A percentile compares a stretch with the other conserved stretches of the same genome.
These are phyloP conservation scores for Amphiduros pacificus DNA, from an alignment of 2,888 invertebrate species.

Conservation along the genomic window DNA sequence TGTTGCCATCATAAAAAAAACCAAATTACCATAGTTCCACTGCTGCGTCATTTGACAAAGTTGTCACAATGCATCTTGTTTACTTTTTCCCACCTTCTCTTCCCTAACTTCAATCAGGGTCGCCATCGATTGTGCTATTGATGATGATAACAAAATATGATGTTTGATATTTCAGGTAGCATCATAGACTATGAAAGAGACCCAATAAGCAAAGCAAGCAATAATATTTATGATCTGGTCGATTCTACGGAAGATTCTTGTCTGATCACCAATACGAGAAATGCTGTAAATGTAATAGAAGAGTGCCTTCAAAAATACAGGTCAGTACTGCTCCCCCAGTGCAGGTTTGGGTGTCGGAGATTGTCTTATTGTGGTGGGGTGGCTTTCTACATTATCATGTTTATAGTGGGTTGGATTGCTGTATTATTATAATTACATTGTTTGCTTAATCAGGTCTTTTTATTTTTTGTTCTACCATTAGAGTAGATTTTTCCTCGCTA, in stretches of 20 bases:
- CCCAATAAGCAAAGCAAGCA: slow-evolving; percentile 51
- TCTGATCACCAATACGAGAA: slow-evolving; percentile 36
- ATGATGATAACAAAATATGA: neutral
- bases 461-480: neutral
- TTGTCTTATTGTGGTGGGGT: no score
- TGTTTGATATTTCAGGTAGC: slow-evolving; percentile 11
- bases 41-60: no score
- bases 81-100: no score
- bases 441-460: neutral
- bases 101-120: no score
- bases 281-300: slow-evolving; percentile 55
- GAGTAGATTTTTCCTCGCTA: neutral
- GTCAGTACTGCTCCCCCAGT: no score
- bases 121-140: no score
- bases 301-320: slow-evolving; percentile 50
- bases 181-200: slow-evolving; percentile 61
- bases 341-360: no score
- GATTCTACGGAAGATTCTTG: slow-evolving; percentile 25
- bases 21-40: no score
- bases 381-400: neutral
- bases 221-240: slow-evolving; percentile 42
- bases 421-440: neutral
- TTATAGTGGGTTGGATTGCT: neutral
- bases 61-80: no score
- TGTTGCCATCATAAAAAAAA: no score